Percentiles rank a stretch among this genome's conserved stretches.
Evolutionary conservation across 2,888 invertebrate genomes (phyloP).

Genomic region (Drosophila monieri): DNA sequence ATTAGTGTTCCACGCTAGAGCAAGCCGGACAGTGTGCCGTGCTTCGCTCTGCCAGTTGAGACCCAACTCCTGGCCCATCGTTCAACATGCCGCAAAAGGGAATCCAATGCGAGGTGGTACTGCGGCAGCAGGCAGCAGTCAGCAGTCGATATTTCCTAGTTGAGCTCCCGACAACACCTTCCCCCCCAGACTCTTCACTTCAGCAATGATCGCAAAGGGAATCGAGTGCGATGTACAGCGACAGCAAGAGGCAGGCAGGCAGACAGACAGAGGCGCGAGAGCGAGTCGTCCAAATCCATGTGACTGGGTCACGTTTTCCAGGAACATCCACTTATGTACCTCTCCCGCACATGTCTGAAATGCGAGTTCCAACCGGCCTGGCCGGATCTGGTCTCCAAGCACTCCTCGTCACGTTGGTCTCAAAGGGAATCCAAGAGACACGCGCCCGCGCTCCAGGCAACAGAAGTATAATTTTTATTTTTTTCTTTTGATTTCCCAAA

Average conservation of each 20-base stretch:
- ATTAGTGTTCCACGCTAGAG: conserved; percentile 71
- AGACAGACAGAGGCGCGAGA: neutral
- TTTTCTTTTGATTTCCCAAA: conserved; percentile 34
- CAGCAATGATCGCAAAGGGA: conserved; percentile 71
- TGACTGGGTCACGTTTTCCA: conserved; percentile 52
- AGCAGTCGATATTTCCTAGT: conserved; percentile 53
- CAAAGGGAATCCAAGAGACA: conserved; percentile 83
- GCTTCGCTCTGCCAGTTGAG: conserved; percentile 68
- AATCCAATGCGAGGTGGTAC: conserved; percentile 75
- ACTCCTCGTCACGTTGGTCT: conserved; percentile 69
- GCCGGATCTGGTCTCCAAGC: conserved; percentile 21
- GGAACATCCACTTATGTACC: conserved; percentile 32
- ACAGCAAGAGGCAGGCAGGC: conserved; percentile 37
- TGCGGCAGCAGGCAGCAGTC: conserved; percentile 67
- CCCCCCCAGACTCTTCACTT: conserved; percentile 12
- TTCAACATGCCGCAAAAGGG: conserved; percentile 74
- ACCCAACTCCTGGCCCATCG: conserved; percentile 71
- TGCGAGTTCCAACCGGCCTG: conserved; percentile 19
- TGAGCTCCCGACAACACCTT: conserved; percentile 4
- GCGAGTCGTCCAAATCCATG: conserved; percentile 15
- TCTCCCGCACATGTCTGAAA: conserved; percentile 16
- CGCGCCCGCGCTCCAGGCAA: conserved; percentile 67
- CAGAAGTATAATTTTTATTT: conserved; percentile 20
- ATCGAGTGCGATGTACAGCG: conserved; percentile 78
- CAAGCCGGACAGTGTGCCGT: conserved; percentile 58